Base-by-base conservation (phyloP, 2,888 invertebrate species). In the Tenthredo mesomela region DNA sequence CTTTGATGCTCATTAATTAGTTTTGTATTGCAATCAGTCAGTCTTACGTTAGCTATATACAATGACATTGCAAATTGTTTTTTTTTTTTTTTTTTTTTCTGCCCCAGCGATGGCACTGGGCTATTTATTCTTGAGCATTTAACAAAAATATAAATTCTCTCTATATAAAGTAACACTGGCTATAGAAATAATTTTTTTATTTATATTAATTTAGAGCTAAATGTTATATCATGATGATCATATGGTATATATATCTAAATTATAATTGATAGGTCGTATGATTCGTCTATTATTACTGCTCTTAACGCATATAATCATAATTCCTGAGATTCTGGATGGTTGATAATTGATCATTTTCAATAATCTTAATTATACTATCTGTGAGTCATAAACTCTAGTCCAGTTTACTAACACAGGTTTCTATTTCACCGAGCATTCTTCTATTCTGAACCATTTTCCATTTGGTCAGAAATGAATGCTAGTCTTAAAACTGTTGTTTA, bases 41-140 rank as follows among this genome's bases (percentile, higher is more conserved):
- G 80, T 80, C 80, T 61, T 80, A 61, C 25, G 25, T 61, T 80
- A 61, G 6, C 47, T 80, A 80, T 80, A n/a, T 61, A 80, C 61
- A 61, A 61, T 61, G 80, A 61, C 58, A 37, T 58, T 61, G 21
- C 10, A 61, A 80, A 6, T 10, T 40, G 43, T 61, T 9, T 2
- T 33, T 50, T 50, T 50, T 50, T n/a, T n/a, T 2, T 18, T 18
- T 50, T n/a, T 54, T n/a, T n/a, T 7, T n/a, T 18, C 6, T 18
- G 58, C 21, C 40, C 40, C 15, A 61, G 37, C 37, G 12, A 21
- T 61, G 37, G 40, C 40, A 40, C 80, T 37, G 61, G 61, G 80
- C 40, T 40, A 25, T 80, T 61, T 6, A 61, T 54, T 40, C 40
- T 61, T 40, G 61, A 80, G 80, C 61, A 80, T 77, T 29, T 43